phyloP scores from a whole-genome alignment of 2,888 invertebrate genomes.

The Leptothorax acervorum region DNA sequence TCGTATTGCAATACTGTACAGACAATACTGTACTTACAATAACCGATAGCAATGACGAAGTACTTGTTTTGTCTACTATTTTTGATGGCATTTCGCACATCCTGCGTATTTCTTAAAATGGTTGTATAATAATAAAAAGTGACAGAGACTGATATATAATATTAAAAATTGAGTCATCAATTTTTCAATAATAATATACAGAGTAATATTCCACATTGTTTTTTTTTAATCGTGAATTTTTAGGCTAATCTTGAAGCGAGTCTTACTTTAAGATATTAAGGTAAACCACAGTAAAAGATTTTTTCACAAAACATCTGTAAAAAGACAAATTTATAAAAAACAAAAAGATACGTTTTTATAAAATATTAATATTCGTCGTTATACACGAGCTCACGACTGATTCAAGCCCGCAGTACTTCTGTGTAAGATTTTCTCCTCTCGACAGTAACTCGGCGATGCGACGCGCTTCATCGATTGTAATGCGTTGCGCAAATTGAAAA shows the following conservation, averaged over 20 bases:
- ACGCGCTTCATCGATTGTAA: conserved; percentile 6
- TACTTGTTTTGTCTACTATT: background rate
- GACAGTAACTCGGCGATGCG: background rate
- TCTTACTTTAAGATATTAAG: background rate
- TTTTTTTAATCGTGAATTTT: background rate
- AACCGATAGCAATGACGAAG: background rate
- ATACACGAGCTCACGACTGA: background rate
- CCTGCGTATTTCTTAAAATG: background rate
- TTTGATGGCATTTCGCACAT: background rate
- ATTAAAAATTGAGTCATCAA: background rate
- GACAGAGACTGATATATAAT: background rate
- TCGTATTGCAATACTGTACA: background rate
- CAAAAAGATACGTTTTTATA: background rate
- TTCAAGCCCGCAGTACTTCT: background rate
- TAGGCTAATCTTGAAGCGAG: background rate
- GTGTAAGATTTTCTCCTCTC: background rate
- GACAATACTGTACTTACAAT: background rate
- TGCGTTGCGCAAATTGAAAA: conserved; percentile 46
- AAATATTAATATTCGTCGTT: background rate
- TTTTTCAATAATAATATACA: background rate
- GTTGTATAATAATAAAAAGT: background rate
- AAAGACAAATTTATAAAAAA: background rate
- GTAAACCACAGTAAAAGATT: background rate
- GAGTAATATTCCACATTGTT: background rate
- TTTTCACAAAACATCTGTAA: background rate